Evolutionary conservation across 2,113 vertebrate species (phyloP).

Genomic region (Esox niger): DNA sequence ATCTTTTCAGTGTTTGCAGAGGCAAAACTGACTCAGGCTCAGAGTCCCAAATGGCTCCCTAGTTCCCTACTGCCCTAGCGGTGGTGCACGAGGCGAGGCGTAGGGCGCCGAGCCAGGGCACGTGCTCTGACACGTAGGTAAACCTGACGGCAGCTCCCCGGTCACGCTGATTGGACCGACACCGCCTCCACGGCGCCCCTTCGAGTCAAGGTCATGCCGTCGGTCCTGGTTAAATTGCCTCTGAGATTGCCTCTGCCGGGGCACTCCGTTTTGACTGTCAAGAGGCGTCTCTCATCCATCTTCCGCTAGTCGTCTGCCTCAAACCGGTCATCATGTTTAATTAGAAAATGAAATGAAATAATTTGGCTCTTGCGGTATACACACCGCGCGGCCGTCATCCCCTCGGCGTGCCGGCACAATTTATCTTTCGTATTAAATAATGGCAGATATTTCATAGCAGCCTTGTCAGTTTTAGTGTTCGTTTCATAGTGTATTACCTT

Average conservation of each 20-base stretch:
- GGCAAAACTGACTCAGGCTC: slow-evolving; percentile 15
- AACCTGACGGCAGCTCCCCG: neutral
- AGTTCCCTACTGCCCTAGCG: no score
- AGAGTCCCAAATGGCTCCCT: neutral
- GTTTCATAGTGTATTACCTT: neutral
- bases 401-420: slow-evolving; percentile 33
- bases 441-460: slow-evolving; percentile 31
- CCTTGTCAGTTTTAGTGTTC: slow-evolving; percentile 33
- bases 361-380: slow-evolving; percentile 23
- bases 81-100: no score
- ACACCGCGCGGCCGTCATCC: no score
- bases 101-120: no score
- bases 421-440: slow-evolving; percentile 40
- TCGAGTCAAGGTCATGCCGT: slow-evolving; percentile 48
- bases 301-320: slow-evolving; percentile 15
- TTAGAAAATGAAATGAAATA: slow-evolving; percentile 44
- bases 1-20: slow-evolving; percentile 9
- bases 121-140: no score
- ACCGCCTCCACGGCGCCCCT: slow-evolving; percentile 24
- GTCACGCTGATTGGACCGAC: slow-evolving; percentile 29
- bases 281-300: slow-evolving; percentile 30
- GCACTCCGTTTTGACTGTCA: slow-evolving; percentile 47
- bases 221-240: slow-evolving; percentile 20
- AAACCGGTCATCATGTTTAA: slow-evolving; percentile 48
- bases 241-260: slow-evolving; percentile 23